Evolutionary conservation across 2,888 invertebrate species (phyloP).

Genomic region (Selenia dentaria): DNA sequence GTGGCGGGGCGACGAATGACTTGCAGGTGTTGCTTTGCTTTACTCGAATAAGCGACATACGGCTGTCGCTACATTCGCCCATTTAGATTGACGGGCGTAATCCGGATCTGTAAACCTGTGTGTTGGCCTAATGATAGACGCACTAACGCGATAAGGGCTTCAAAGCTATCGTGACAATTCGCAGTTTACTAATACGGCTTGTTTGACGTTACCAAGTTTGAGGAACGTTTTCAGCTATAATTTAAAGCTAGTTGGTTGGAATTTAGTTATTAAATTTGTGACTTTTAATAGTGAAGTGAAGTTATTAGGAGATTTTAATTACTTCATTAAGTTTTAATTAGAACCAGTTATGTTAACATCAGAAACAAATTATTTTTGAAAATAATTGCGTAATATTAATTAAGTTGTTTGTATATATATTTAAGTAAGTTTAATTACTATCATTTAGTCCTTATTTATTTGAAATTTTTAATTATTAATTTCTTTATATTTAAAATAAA

Average conservation of each 20-base stretch:
- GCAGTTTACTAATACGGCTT: conserved; percentile 15
- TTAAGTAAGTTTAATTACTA: too few relatives aligned
- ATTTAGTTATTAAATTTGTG: too few relatives aligned
- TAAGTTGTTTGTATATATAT: too few relatives aligned
- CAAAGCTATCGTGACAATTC: conserved; percentile 9
- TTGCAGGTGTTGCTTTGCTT: conserved; percentile 43
- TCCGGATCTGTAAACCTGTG: conserved; percentile 26
- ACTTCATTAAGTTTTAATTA: too few relatives aligned
- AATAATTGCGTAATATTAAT: too few relatives aligned
- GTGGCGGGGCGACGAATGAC: conserved; percentile 61
- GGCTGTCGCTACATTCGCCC: conserved; percentile 30
- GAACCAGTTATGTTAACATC: too few relatives aligned
- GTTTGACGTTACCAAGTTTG: conserved; percentile 1
- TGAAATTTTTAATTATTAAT: too few relatives aligned
- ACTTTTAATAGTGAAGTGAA: too few relatives aligned
- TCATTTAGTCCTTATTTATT: too few relatives aligned
- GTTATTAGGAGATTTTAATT: too few relatives aligned
- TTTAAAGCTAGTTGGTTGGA: neutral
- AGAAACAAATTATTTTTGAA: too few relatives aligned
- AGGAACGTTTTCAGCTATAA: neutral
- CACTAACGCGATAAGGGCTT: conserved; percentile 19
- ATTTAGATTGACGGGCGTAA: conserved; percentile 29
- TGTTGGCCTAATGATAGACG: conserved; percentile 24
- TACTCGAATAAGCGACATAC: conserved; percentile 24
- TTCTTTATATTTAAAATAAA: too few relatives aligned